Percentiles rank a stretch among this genome's conserved stretches.
phyloP scores from a whole-genome alignment of 2,888 invertebrate species.

The Synergus umbraculus region DNA sequence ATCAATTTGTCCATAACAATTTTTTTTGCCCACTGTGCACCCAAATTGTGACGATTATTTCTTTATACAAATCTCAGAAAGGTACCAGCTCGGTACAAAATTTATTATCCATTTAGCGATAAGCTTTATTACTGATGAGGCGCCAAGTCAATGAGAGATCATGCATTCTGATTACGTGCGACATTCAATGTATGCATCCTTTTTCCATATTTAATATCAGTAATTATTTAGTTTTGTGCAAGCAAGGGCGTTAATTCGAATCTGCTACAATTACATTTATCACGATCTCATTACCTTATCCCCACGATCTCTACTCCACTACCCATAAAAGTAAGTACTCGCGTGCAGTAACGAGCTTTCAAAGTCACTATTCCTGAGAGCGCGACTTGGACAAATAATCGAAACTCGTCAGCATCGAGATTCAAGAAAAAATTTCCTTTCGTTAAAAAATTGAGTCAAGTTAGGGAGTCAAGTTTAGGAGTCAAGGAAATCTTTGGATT shows the following conservation, averaged over 20 bases:
- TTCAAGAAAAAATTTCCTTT: conserved; percentile 1
- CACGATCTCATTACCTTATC: conserved; percentile 41
- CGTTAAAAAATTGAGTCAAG: background rate
- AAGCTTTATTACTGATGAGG: conserved; percentile 20
- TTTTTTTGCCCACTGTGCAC: too few relatives aligned
- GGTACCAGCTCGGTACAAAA: background rate
- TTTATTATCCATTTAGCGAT: background rate
- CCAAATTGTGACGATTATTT: background rate
- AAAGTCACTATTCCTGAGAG: conserved; percentile 7
- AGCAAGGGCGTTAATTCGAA: conserved; percentile 27
- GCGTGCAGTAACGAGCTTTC: conserved; percentile 37
- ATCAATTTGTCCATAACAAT: too few relatives aligned
- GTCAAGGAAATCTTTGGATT: background rate
- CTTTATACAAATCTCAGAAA: background rate
- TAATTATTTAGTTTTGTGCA: conserved; percentile 9
- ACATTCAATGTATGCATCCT: background rate
- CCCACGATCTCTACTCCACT: conserved; percentile 34
- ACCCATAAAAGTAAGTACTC: conserved; percentile 40
- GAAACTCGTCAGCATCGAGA: background rate
- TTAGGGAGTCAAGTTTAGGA: background rate
- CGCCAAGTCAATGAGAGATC: background rate
- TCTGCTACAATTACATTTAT: conserved; percentile 38
- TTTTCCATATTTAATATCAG: conserved; percentile 38
- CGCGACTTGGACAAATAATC: conserved; percentile 1
- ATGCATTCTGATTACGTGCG: background rate